Evolutionary conservation across 1,140 invertebrate species (phyloP).

Genomic region (Bombus turneri): DNA sequence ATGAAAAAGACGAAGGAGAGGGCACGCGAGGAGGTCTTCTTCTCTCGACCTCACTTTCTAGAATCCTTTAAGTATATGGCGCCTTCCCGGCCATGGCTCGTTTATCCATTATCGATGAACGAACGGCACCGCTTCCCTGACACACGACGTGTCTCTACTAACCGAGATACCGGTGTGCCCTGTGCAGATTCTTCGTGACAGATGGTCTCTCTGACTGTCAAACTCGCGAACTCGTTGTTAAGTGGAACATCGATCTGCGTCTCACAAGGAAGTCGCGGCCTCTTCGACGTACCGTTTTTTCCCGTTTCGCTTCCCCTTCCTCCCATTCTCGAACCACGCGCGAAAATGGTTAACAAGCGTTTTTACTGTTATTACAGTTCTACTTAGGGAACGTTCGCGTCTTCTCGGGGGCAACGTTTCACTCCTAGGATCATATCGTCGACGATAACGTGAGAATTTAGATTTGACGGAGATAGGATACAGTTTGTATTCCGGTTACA

Average conservation of each 20-base stretch:
- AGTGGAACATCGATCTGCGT: constrained; percentile 19
- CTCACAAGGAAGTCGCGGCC: constrained; percentile 1
- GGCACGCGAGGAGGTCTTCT: constrained; percentile 46
- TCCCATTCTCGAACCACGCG: background rate
- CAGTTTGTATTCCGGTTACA: no score
- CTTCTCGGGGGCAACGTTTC: background rate
- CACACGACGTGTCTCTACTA: constrained; percentile 44
- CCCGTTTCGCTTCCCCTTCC: no score
- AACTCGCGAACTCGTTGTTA: constrained; percentile 12
- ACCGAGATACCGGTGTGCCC: constrained; percentile 45
- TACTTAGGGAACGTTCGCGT: no score
- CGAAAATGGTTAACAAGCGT: background rate
- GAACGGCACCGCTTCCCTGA: constrained; percentile 34
- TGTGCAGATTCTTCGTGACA: constrained; percentile 47
- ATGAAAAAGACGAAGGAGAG: background rate
- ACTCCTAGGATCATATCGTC: background rate
- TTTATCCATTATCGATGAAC: constrained; percentile 57
- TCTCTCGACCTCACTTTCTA: constrained; percentile 72
- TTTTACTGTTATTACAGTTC: no score
- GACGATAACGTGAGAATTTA: background rate
- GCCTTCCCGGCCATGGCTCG: constrained; percentile 49
- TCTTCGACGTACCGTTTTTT: background rate
- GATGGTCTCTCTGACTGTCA: constrained; percentile 39
- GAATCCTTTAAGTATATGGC: constrained; percentile 60
- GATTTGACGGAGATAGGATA: background rate